Evolutionary conservation across 2,888 invertebrate species (phyloP).

Genomic region (Euzetes globulus): DNA sequence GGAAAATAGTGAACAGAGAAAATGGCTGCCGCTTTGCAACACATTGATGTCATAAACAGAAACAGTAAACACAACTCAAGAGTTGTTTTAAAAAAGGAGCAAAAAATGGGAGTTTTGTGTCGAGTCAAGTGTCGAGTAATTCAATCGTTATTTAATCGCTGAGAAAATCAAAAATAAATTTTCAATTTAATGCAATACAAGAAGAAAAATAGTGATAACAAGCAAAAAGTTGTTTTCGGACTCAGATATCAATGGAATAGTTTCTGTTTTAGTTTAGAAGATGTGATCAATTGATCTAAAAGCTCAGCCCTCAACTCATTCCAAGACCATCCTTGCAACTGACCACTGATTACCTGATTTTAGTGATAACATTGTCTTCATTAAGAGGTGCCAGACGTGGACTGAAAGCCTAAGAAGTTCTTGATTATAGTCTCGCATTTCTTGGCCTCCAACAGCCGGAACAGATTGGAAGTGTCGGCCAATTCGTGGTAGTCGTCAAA

Average conservation of each 20-base stretch:
- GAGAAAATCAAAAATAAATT: too few species aligned
- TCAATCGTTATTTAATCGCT: too few species aligned
- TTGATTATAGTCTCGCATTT: constrained; percentile 13
- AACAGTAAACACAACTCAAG: neutral
- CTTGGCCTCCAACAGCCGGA: constrained; percentile 20
- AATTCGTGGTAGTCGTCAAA: constrained; percentile 29
- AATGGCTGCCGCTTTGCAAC: neutral
- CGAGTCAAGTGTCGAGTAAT: neutral
- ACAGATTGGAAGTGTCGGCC: constrained; percentile 24
- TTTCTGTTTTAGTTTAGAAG: neutral
- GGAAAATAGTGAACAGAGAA: neutral
- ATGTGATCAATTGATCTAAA: neutral
- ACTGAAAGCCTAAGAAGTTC: constrained; percentile 24
- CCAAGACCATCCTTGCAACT: neutral
- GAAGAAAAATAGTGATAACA: neutral
- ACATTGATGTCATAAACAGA: neutral
- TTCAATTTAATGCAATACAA: neutral
- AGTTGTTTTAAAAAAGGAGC: neutral
- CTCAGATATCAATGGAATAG: neutral
- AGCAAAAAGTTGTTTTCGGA: neutral
- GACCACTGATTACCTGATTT: neutral
- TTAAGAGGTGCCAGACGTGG: neutral
- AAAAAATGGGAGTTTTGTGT: neutral
- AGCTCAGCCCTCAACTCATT: too few species aligned
- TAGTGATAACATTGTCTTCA: neutral